Evolutionary conservation across 2,113 vertebrate species (phyloP).

Genomic region (Corvus cornix): DNA sequence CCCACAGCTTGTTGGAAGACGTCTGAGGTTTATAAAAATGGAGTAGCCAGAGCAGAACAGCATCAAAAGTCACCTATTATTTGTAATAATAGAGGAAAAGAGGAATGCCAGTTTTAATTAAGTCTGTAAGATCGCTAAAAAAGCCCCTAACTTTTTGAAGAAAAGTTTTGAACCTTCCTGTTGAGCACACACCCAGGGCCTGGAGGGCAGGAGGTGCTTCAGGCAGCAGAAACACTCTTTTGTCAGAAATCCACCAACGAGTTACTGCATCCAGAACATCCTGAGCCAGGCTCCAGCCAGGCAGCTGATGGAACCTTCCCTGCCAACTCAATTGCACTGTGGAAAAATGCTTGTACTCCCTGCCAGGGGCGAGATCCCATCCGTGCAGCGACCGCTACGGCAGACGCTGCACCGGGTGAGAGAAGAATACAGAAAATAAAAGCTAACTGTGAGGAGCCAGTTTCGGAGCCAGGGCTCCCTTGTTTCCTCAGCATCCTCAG

Average conservation of each 20-base stretch:
- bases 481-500: neutral
- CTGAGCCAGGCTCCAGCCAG: neutral
- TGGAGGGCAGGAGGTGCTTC: neutral
- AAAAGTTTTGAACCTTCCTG: neutral
- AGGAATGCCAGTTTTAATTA: neutral
- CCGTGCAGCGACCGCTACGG: rapidly evolving
- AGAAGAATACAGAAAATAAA: neutral
- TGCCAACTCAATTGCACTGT: neutral
- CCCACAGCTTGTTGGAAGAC: neutral
- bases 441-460: neutral
- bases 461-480: neutral
- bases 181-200: neutral
- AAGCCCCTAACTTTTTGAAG: neutral
- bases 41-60: neutral
- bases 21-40: neutral
- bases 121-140: neutral
- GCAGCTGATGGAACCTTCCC: slow-evolving; percentile 11
- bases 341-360: neutral
- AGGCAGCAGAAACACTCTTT: neutral
- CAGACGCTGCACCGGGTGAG: rapidly evolving
- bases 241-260: neutral
- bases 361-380: slow-evolving; percentile 15
- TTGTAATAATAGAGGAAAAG: neutral
- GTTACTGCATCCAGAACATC: neutral
- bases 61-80: neutral